Conservation (phyloP, 2,797 vertebrate genomes). For the Helarctos malayanus region DNA sequence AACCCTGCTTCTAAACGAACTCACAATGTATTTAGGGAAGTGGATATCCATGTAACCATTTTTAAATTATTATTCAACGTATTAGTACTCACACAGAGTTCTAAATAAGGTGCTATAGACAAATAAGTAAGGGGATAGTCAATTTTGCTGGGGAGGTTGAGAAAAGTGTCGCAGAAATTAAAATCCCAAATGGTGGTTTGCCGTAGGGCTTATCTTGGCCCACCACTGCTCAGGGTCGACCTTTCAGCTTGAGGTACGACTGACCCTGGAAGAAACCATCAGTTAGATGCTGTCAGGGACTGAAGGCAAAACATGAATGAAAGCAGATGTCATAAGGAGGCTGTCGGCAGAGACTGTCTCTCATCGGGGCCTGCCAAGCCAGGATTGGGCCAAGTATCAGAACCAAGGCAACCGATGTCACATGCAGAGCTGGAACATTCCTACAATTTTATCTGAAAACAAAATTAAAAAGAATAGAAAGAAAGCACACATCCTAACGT, state of each 20-base stretch:
- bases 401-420: not conserved
- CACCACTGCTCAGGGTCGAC: not conserved
- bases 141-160: not conserved
- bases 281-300: not conserved
- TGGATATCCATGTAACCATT: not conserved
- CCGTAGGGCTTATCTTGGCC: not conserved
- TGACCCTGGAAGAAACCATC: not conserved
- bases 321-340: not conserved
- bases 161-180: not conserved
- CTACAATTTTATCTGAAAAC: not conserved
- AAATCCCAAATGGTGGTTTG: not conserved
- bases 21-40: not conserved
- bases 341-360: not conserved
- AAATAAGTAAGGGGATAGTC: not conserved
- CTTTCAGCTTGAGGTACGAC: not conserved
- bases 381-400: not conserved
- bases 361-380: not conserved
- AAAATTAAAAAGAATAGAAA: not conserved
- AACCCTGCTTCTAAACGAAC: slow-evolving; percentile 13
- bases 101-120: not conserved
- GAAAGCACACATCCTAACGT: not conserved
- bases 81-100: not conserved
- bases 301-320: not conserved
- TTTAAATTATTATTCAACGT: not conserved
- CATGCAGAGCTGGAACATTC: not conserved